Conservation (phyloP, 2,113 vertebrate genomes). For the Malaclemys terrapin region DNA sequence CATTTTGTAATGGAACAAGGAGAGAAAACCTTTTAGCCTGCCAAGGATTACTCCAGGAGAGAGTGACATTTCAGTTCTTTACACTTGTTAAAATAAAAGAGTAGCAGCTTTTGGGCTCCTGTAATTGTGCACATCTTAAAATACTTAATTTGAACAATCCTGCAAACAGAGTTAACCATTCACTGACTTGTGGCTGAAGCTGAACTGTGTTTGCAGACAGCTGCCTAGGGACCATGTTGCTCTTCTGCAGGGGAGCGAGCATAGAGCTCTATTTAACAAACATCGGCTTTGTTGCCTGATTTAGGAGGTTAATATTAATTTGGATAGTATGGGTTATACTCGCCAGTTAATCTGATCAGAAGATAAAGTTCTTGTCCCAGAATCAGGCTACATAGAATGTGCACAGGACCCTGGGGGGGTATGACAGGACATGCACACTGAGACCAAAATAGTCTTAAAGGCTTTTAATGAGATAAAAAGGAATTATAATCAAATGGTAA, state of each 20-base stretch:
- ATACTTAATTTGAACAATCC: not conserved
- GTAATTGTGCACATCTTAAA: not conserved
- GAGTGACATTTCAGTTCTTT: not conserved
- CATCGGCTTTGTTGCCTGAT: not conserved
- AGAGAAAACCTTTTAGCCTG: not conserved
- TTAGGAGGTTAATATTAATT: too few relatives aligned
- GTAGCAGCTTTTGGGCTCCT: not conserved
- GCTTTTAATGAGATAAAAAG: too few relatives aligned
- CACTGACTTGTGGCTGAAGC: not conserved
- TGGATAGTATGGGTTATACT: too few relatives aligned
- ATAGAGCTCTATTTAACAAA: constrained; percentile 10
- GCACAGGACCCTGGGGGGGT: too few relatives aligned
- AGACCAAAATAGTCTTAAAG: too few relatives aligned
- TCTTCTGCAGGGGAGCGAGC: not conserved
- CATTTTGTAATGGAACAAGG: constrained; percentile 11
- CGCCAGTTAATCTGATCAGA: too few relatives aligned
- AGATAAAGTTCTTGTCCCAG: too few relatives aligned
- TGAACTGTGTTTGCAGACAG: not conserved
- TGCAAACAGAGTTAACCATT: constrained; percentile 20
- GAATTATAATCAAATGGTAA: too few relatives aligned
- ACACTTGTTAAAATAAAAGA: constrained; percentile 18
- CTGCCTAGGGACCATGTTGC: not conserved
- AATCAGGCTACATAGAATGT: too few relatives aligned
- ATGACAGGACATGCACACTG: too few relatives aligned
- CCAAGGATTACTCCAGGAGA: not conserved